Conservation (phyloP, 2,888 invertebrate genomes). For the Salticus scenicus region DNA sequence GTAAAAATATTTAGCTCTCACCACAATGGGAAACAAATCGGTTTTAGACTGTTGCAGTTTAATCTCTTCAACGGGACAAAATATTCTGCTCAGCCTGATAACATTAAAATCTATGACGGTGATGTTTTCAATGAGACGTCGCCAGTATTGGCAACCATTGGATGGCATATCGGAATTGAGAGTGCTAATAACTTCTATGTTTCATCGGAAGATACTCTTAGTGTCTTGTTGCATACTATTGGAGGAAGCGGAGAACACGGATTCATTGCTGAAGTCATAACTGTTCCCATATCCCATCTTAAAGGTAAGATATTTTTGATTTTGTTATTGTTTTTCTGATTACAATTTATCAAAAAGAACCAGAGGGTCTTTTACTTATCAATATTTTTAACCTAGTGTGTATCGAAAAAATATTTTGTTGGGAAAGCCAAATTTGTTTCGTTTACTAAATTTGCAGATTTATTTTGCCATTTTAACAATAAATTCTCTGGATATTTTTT, state of each 20-base stretch:
- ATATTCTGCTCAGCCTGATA: conserved; percentile 86
- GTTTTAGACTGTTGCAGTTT: conserved; percentile 91
- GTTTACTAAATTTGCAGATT: too few species aligned
- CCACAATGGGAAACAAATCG: conserved; percentile 89
- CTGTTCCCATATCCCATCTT: conserved; percentile 94
- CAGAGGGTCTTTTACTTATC: too few species aligned
- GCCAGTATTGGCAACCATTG: conserved; percentile 83
- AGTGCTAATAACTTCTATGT: conserved; percentile 63
- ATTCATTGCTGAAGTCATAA: conserved; percentile 97
- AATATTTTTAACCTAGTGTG: too few species aligned
- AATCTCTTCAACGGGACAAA: conserved; percentile 92
- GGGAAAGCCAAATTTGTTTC: too few species aligned
- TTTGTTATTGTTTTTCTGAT: not conserved
- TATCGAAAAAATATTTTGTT: too few species aligned
- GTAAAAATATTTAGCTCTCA: conserved; percentile 95
- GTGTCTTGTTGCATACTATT: conserved; percentile 93
- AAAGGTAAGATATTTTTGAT: conserved; percentile 83
- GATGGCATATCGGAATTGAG: conserved; percentile 74
- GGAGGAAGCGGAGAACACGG: conserved; percentile 96
- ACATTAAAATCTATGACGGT: conserved; percentile 91
- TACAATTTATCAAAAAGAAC: too few species aligned
- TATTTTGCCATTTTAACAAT: too few species aligned
- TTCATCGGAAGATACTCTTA: conserved; percentile 78
- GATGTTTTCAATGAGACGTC: conserved; percentile 91
- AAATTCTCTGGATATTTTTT: too few species aligned